Base-by-base conservation (phyloP, 2,888 invertebrate genomes). In the Eilema depressum region DNA sequence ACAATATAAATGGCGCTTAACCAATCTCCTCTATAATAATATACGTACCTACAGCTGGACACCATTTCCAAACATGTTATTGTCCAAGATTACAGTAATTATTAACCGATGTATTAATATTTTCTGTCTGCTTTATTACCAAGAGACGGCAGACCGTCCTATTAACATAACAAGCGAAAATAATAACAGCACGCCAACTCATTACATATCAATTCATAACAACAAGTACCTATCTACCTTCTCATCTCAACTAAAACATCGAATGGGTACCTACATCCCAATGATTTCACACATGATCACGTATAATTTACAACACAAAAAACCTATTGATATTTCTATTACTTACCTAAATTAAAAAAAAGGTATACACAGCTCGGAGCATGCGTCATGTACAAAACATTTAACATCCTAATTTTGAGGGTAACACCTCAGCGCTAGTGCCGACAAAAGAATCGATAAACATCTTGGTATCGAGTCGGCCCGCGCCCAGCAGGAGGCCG, bases 401-500 rank as follows among this genome's bases (percentile, higher is more conserved):
- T 91, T 92, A 93, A 94, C 92, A 94, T 93, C 93, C 91, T 94
- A 93, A 95, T 95, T 93, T 92, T 88, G 90, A 91, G 92, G 89
- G 93, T 93, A 93, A 94, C 93, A 94, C 93, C 92, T 94, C 92
- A 91, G 93, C 89, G 88, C 88, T 89, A 88, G 90, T 85, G 93
- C 95, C 95, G 95, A 94, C 95, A 94, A 95, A 93, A 92, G 92
- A 86, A 78, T 92, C 92, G 92, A 93, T 93, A 94, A 91, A 91
- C 91, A 92, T 93, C 90, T 88, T 83, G 83, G 84, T 88, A 91
- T 91, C 90, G 92, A 91, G 81, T 85, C 86, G 87, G 73, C 82
- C 81, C 85, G 86, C 83, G 89, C 93, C 79, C 95, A 93, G 93
- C 93, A 85, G 92, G 94, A 85, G 90, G 87, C 87, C 89, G 77